phyloP scores from a whole-genome alignment of 2,888 invertebrate genomes.

The Eilema depressum region DNA sequence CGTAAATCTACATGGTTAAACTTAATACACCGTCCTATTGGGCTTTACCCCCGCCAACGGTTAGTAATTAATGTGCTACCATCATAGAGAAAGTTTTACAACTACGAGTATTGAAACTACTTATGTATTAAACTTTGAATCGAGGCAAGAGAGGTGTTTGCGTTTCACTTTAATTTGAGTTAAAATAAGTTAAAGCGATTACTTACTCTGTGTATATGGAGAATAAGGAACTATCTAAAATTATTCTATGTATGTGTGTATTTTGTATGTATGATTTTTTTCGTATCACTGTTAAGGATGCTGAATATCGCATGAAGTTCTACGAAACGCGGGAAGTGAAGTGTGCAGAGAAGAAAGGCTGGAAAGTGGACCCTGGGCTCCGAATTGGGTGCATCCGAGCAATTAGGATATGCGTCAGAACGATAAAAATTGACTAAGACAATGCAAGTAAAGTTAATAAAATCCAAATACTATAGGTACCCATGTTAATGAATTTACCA shows the following conservation, averaged over 20 bases:
- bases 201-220: conserved; percentile 37
- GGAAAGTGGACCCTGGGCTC: too few relatives aligned
- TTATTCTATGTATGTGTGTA: conserved; percentile 47
- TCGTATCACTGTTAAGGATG: conserved; percentile 38
- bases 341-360: too few relatives aligned
- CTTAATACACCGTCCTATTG: conserved; percentile 82
- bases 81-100: conserved; percentile 82
- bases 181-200: conserved; percentile 75
- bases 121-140: conserved; percentile 80
- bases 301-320: conserved; percentile 4
- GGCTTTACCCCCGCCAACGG: conserved; percentile 71
- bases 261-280: too few relatives aligned
- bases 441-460: too few relatives aligned
- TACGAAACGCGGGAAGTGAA: too few relatives aligned
- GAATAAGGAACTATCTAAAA: conserved; percentile 22
- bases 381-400: too few relatives aligned
- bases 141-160: conserved; percentile 77
- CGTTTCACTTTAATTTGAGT: conserved; percentile 77
- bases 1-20: conserved; percentile 85
- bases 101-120: conserved; percentile 81
- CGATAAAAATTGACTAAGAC: too few relatives aligned
- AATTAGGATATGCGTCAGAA: too few relatives aligned
- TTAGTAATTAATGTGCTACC: conserved; percentile 83
- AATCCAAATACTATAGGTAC: too few relatives aligned
- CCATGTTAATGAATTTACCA: too few relatives aligned